Percentiles rank a stretch among this genome's conserved stretches.
phyloP scores from a whole-genome alignment of 2,888 invertebrate species.

The Bellardia pandia region DNA sequence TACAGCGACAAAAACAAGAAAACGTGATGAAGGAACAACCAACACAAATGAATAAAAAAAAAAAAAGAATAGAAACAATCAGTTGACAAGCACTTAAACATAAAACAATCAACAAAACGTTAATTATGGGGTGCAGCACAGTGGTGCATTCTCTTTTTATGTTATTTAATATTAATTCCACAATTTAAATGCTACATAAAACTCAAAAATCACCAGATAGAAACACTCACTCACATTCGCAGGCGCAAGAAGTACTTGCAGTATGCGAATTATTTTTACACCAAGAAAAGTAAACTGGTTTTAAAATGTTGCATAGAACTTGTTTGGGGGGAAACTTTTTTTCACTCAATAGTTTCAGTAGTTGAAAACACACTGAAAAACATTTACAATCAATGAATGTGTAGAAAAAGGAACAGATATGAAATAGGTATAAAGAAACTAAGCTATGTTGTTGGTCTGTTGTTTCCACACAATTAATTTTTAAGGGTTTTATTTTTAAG shows the following conservation, averaged over 20 bases:
- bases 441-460: background rate
- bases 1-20: slow-evolving; percentile 27
- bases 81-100: slow-evolving; percentile 48
- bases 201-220: slow-evolving; percentile 1
- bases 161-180: background rate
- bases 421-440: background rate
- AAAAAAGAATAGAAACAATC: slow-evolving; percentile 24
- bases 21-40: slow-evolving; percentile 39
- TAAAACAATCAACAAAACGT: slow-evolving; percentile 61
- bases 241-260: slow-evolving; percentile 2
- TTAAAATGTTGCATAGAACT: slow-evolving; percentile 53
- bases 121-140: slow-evolving; percentile 63
- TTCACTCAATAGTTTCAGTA: slow-evolving; percentile 48
- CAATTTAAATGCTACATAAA: slow-evolving; percentile 46
- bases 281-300: slow-evolving; percentile 62
- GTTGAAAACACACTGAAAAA: slow-evolving; percentile 9
- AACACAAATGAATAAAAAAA: slow-evolving; percentile 4
- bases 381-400: slow-evolving; percentile 29
- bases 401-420: slow-evolving; percentile 43
- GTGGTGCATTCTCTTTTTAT: slow-evolving; percentile 42
- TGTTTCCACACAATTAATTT: slow-evolving; percentile 32
- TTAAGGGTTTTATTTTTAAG: slow-evolving; percentile 7
- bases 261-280: slow-evolving; percentile 42
- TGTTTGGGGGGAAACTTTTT: slow-evolving; percentile 35
- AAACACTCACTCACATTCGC: slow-evolving; percentile 13